A percentile compares a stretch with the other conserved stretches of the same genome.
Evolutionary conservation across 2,797 vertebrate species (phyloP).

Genomic region (Clarias platycephalus): DNA sequence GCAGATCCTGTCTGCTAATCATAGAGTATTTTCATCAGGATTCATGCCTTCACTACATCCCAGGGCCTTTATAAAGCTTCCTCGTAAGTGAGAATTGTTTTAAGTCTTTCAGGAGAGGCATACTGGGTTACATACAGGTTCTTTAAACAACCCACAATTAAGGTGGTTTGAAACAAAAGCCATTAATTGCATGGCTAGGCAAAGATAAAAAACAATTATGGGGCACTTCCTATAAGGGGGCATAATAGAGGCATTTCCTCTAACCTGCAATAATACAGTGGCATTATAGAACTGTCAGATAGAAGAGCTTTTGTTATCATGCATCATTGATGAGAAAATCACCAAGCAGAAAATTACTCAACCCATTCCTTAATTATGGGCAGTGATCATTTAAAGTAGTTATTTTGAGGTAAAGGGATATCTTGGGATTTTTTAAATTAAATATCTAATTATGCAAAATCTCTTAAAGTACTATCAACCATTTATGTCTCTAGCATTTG

Average conservation of each 20-base stretch:
- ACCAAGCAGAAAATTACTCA: conserved; percentile 10
- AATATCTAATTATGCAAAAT: background rate
- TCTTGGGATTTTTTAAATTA: background rate
- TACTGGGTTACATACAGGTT: conserved; percentile 42
- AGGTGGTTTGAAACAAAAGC: conserved; percentile 60
- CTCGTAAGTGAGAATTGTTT: conserved; percentile 26
- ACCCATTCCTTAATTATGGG: background rate
- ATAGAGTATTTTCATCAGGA: background rate
- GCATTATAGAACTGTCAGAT: background rate
- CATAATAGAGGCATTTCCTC: conserved; percentile 24
- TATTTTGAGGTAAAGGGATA: background rate
- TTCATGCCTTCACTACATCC: conserved; percentile 58
- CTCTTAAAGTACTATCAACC: no score
- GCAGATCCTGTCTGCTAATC: background rate
- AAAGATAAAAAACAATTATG: conserved; percentile 39
- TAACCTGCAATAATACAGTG: background rate
- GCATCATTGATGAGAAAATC: conserved; percentile 13
- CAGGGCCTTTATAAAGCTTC: conserved; percentile 42
- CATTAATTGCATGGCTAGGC: conserved; percentile 59
- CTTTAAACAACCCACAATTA: conserved; percentile 47
- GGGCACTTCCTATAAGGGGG: conserved; percentile 14
- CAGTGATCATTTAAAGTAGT: conserved; percentile 18
- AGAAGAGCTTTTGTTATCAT: background rate
- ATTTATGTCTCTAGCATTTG: background rate
- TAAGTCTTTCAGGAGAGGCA: conserved; percentile 47